A percentile compares a stretch with the other conserved stretches of the same genome.
Evolutionary conservation across 2,888 invertebrate species (phyloP).

Genomic region (Drosophila sordidapex): DNA sequence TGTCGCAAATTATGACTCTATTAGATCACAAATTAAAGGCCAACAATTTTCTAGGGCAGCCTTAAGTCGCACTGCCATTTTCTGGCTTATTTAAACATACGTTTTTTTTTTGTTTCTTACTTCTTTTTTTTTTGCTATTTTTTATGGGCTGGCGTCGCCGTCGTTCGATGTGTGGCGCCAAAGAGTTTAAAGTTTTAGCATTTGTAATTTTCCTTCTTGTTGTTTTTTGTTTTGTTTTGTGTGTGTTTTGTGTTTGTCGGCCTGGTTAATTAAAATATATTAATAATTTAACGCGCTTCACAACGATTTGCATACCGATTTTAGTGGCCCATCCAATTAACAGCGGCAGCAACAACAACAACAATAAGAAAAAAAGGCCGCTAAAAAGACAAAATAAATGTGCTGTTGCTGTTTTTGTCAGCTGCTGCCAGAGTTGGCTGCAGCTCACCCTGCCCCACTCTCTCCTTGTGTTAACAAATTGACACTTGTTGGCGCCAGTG

Average conservation of each 20-base stretch:
- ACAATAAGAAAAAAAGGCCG: conserved; percentile 51
- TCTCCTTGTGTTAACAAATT: conserved; percentile 52
- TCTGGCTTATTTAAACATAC: neutral
- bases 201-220: conserved; percentile 60
- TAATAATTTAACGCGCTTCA: conserved; percentile 74
- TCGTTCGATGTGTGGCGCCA: conserved; percentile 71
- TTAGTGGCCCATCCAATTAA: conserved; percentile 62
- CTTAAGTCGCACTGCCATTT: conserved; percentile 6
- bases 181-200: conserved; percentile 76
- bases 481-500: conserved; percentile 78
- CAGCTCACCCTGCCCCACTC: neutral
- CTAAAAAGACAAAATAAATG: conserved; percentile 22
- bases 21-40: neutral
- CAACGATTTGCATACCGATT: conserved; percentile 52
- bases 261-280: conserved; percentile 75
- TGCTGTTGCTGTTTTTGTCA: conserved; percentile 6
- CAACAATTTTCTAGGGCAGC: conserved; percentile 10
- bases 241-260: conserved; percentile 10
- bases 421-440: conserved; percentile 16
- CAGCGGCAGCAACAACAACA: conserved; percentile 25
- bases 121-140: conserved; percentile 28
- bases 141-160: conserved; percentile 51
- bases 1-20: neutral
- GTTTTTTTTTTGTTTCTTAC: neutral
- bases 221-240: conserved; percentile 8